phyloP scores from a whole-genome alignment of 2,888 invertebrate species.

The Epinotia brunnichana region DNA sequence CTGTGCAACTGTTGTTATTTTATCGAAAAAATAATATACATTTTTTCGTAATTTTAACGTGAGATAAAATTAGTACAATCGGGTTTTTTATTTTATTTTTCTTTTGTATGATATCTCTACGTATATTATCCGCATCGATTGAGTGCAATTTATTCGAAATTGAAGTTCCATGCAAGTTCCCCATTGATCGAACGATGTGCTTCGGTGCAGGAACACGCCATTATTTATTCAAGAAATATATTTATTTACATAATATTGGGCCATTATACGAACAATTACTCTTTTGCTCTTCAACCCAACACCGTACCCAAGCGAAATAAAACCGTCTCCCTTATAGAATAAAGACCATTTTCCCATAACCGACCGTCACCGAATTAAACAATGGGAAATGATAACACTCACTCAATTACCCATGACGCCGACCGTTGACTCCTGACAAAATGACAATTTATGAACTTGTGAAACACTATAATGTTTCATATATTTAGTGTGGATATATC shows the following conservation, averaged over 20 bases:
- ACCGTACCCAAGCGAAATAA: slow-evolving; percentile 31
- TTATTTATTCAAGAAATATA: not conserved
- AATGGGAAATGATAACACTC: slow-evolving; percentile 75
- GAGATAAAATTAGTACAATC: too few relatives aligned
- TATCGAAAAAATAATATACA: too few relatives aligned
- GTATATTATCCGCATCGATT: too few relatives aligned
- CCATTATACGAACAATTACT: not conserved
- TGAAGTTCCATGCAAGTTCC: too few relatives aligned
- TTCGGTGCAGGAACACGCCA: not conserved
- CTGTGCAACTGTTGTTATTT: too few relatives aligned
- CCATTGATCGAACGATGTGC: not conserved
- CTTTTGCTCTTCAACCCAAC: slow-evolving; percentile 22
- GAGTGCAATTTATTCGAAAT: too few relatives aligned
- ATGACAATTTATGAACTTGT: slow-evolving; percentile 61
- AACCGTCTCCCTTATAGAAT: slow-evolving; percentile 45
- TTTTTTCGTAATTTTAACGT: too few relatives aligned
- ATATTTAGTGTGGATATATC: not conserved
- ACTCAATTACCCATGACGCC: slow-evolving; percentile 71
- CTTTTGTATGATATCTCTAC: too few relatives aligned
- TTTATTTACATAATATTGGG: slow-evolving; percentile 5
- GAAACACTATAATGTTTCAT: slow-evolving; percentile 1
- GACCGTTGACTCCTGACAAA: slow-evolving; percentile 61
- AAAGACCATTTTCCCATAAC: slow-evolving; percentile 59
- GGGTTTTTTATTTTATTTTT: too few relatives aligned
- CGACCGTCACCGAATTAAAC: slow-evolving; percentile 74